Conservation (phyloP, 2,113 vertebrate species). For the Aptenodytes forsteri region DNA sequence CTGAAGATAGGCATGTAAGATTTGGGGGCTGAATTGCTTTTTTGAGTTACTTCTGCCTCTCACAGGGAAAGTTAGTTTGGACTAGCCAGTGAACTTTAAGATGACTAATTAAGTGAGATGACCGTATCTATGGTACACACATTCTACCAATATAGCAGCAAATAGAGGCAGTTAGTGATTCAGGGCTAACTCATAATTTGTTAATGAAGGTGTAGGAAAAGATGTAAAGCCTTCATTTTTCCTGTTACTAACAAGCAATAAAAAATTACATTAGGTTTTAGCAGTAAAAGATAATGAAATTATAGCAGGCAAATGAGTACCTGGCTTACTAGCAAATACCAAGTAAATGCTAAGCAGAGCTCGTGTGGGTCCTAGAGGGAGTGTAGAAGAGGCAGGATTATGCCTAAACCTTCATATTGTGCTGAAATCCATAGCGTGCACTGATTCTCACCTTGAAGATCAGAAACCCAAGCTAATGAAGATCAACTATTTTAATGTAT, state of each 20-base stretch:
- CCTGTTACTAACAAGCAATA: not conserved
- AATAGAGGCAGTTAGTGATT: not conserved
- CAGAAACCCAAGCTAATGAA: not conserved
- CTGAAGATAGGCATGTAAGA: not conserved
- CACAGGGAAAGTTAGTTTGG: not conserved
- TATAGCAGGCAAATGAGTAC: not conserved
- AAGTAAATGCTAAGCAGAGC: not conserved
- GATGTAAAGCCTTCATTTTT: not conserved
- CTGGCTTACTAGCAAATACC: not conserved
- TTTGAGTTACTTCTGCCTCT: not conserved
- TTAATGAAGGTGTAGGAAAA: not conserved
- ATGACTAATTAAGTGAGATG: not conserved
- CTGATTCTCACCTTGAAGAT: not conserved
- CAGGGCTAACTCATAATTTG: not conserved
- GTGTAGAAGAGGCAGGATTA: not conserved
- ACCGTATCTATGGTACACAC: rapidly evolving
- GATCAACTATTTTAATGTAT: not conserved
- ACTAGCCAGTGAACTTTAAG: not conserved
- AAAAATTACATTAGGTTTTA: not conserved
- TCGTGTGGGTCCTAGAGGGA: not conserved
- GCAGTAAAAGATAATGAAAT: not conserved
- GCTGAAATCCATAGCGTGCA: not conserved
- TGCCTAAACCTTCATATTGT: not conserved
- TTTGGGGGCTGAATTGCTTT: not conserved
- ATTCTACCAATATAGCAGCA: not conserved